Evolutionary conservation across 2,888 invertebrate species (phyloP).

Genomic region (Cistogaster globosa): DNA sequence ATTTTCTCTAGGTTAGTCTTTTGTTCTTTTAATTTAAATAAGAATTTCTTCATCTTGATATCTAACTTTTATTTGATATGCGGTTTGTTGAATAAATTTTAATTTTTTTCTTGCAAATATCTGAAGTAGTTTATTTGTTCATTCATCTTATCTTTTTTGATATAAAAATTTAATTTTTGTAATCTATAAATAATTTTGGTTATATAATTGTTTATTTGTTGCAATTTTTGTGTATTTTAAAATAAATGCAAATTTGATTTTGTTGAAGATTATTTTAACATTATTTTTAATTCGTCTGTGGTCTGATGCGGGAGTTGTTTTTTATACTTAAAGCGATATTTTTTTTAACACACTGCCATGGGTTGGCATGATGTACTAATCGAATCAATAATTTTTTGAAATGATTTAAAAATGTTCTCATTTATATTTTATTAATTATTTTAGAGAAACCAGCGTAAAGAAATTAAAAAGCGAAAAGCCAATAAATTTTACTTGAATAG

Average conservation of each 20-base stretch:
- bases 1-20: neutral
- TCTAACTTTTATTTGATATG: slow-evolving; percentile 36
- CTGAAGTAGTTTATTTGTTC: neutral
- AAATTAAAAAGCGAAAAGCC: too few relatives aligned
- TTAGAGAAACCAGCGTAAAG: too few relatives aligned
- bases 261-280: too few relatives aligned
- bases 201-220: slow-evolving; percentile 23
- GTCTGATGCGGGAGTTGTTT: too few relatives aligned
- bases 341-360: too few relatives aligned
- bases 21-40: slow-evolving; percentile 9
- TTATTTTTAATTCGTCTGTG: too few relatives aligned
- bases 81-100: slow-evolving; percentile 24
- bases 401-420: too few relatives aligned
- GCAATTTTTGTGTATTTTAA: neutral
- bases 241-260: neutral
- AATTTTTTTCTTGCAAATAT: neutral
- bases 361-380: too few relatives aligned
- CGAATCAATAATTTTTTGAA: too few relatives aligned
- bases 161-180: neutral
- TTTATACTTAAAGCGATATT: too few relatives aligned
- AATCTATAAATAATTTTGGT: slow-evolving; percentile 29
- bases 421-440: too few relatives aligned
- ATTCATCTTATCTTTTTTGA: neutral
- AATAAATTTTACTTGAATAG: too few relatives aligned
- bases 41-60: slow-evolving; percentile 1